Base-by-base conservation (phyloP, 2,797 vertebrate genomes). In the Leontocebus nigricollis region DNA sequence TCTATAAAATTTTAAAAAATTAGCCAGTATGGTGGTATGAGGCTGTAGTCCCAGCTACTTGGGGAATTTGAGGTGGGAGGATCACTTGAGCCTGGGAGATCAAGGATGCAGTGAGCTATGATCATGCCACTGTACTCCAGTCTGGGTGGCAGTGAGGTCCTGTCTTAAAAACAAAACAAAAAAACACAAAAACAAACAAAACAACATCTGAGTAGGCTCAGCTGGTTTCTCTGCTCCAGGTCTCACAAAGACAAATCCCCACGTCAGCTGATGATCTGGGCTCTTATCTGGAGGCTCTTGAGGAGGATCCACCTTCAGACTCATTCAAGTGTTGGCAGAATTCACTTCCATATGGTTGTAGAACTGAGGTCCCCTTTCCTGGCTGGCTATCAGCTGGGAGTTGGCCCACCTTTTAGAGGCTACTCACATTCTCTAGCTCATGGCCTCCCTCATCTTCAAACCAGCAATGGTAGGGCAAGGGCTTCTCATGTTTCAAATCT, bases 261-360 rank as follows among this genome's bases (percentile, higher is more conserved):
- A 17, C 6, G 30, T 27, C 55, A 64, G 55, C 64, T 33, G 30
- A 86, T 70, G 22, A 93, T 70, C 46, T 22, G 15, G 33, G 22
- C n/a, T 70, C 33, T 72, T 46, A 70, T 26, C 88, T 61, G 27
- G 75, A 90, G 59, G 48, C 1, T 41, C 39, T 72, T 10, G 13
- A 26, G 33, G 26, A 39, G 73, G 64, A 41, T 19, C 1, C 0
- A 22, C n/a, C 5, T 72, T 2, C 0, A 61, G 52, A 41, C 20
- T 30, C 44, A 0, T 26, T 59, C 41, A 48, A 7, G 44, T 85
- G 33, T 57, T 67, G 87, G 30, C 41, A 90, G 59, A 79, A 76
- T 55, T 90, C 5, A 19, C 81, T 70, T 85, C 61, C 81, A 6
- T 5, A 11, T 50, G n/a, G 10, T 41, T 90, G 33, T 90, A 79